These are phyloP conservation scores for Macrocentrus cingulum DNA, from an alignment of 1,140 invertebrate genomes.

Conservation along the genomic window DNA sequence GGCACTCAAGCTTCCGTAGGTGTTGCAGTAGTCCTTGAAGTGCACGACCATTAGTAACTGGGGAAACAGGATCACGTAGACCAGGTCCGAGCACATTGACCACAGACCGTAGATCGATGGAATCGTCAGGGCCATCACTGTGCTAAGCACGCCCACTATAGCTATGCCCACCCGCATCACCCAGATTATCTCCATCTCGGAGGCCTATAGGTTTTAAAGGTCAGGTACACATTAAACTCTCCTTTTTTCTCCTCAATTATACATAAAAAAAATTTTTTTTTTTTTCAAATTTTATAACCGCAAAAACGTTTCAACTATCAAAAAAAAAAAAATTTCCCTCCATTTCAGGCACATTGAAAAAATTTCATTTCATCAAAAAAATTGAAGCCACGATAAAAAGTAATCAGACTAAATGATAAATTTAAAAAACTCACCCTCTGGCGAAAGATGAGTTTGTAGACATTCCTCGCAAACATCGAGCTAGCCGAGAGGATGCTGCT, in stretches of 20 bases:
- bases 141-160: slow-evolving; percentile 89
- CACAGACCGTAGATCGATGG: slow-evolving; percentile 96
- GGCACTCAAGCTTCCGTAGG: slow-evolving; percentile 90
- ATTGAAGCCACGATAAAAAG: too few relatives aligned
- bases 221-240: too few relatives aligned
- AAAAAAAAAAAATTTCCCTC: too few relatives aligned
- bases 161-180: slow-evolving; percentile 94
- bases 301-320: too few relatives aligned
- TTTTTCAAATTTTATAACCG: too few relatives aligned
- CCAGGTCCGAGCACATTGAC: slow-evolving; percentile 96
- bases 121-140: slow-evolving; percentile 94
- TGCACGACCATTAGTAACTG: slow-evolving; percentile 98
- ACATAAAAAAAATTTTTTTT: too few relatives aligned
- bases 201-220: slow-evolving; percentile 64
- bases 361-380: too few relatives aligned
- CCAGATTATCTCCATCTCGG: slow-evolving; percentile 96
- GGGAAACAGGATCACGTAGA: slow-evolving; percentile 97
- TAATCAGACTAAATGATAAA: too few relatives aligned
- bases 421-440: slow-evolving; percentile 66
- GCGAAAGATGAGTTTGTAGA: slow-evolving; percentile 95
- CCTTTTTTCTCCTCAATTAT: too few relatives aligned
- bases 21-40: slow-evolving; percentile 91
- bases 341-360: too few relatives aligned
- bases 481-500: slow-evolving; percentile 95
- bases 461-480: slow-evolving; percentile 97